Conservation (phyloP, 64 coral and sea anemone genomes). For the Anthopleura sola region DNA sequence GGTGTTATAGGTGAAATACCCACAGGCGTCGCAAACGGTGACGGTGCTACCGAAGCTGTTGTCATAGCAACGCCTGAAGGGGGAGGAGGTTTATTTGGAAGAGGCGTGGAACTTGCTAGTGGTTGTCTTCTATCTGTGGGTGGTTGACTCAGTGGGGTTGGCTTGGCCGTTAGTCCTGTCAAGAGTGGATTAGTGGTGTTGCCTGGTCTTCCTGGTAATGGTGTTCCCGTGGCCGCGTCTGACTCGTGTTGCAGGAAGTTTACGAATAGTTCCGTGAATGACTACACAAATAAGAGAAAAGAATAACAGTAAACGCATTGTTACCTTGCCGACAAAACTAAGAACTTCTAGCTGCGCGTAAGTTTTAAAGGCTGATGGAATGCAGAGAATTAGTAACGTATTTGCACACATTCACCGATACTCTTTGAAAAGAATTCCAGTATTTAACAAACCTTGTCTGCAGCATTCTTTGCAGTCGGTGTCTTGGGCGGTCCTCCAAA, state of each 20-base stretch:
- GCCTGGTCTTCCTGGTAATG: not conserved
- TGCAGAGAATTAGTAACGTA: too few species aligned
- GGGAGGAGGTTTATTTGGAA: constrained; percentile 2
- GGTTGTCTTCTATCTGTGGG: constrained; percentile 12
- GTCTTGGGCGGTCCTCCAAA: constrained; percentile 64
- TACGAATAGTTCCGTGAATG: constrained; percentile 89
- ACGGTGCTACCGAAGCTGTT: not conserved
- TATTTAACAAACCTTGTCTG: constrained; percentile 4
- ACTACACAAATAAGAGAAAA: constrained; percentile 38
- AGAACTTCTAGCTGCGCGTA: too few species aligned
- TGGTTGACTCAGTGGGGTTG: constrained; percentile 31
- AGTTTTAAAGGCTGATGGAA: too few species aligned
- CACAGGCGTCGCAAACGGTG: not conserved
- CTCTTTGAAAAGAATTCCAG: too few species aligned
- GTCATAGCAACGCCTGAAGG: constrained; percentile 18
- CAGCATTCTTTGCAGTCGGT: constrained; percentile 33
- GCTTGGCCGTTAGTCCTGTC: constrained; percentile 47
- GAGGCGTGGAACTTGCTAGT: constrained; percentile 43
- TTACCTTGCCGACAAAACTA: too few species aligned
- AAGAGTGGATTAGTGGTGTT: constrained; percentile 63
- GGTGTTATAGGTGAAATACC: constrained; percentile 15
- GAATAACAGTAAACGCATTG: not conserved
- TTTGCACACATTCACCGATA: too few species aligned
- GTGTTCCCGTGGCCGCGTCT: constrained; percentile 32
- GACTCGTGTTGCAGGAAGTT: constrained; percentile 86